These are phyloP conservation scores for Palythoa caribaeorum DNA, from an alignment of 92 coral and sea anemone species.

Conservation along the genomic window DNA sequence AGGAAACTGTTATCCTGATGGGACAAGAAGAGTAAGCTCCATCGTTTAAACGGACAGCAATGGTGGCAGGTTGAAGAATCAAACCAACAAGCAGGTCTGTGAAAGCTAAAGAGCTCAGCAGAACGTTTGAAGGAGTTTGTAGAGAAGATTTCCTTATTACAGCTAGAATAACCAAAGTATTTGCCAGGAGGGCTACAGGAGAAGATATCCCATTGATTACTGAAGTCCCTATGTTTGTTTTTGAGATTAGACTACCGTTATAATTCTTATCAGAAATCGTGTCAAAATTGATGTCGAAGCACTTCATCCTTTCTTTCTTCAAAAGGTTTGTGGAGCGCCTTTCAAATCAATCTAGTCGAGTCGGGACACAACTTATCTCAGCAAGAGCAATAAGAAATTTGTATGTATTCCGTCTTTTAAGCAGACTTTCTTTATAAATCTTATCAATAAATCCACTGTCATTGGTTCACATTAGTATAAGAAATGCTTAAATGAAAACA, in stretches of 20 bases:
- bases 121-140: constrained; percentile 28
- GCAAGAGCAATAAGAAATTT: too few species aligned
- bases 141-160: background rate
- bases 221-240: constrained; percentile 14
- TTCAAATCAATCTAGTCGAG: too few species aligned
- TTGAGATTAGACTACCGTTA: background rate
- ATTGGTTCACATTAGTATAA: too few species aligned
- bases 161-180: constrained; percentile 22
- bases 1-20: constrained; percentile 10
- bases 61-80: constrained; percentile 24
- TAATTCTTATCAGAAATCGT: background rate
- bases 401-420: too few species aligned
- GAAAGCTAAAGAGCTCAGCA: constrained; percentile 17
- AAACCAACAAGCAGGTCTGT: constrained; percentile 20
- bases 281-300: constrained; percentile 13
- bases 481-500: too few species aligned
- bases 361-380: too few species aligned
- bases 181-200: constrained; percentile 16
- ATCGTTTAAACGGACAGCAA: background rate
- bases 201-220: constrained; percentile 24
- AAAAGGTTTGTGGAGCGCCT: background rate
- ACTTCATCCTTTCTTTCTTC: background rate
- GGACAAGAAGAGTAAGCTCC: background rate
- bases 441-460: too few species aligned
- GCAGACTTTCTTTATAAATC: too few species aligned